Conservation (phyloP, 1,140 invertebrate genomes). For the Pentalonia nigronervosa region DNA sequence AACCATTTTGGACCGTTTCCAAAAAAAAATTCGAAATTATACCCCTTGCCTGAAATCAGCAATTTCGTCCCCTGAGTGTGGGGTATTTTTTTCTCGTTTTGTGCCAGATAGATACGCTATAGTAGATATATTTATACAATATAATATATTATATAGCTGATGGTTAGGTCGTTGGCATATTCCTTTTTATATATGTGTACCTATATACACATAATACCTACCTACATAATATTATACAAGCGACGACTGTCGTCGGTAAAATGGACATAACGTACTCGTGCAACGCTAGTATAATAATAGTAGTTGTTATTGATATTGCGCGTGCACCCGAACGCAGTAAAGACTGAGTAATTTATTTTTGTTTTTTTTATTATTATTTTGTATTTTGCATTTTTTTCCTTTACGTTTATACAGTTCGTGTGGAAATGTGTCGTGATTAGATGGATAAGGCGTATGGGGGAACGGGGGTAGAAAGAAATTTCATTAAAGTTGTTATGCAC, state of each 20-base stretch:
- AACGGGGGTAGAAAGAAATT: not conserved
- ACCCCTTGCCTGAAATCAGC: not conserved
- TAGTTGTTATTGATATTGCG: slow-evolving; percentile 39
- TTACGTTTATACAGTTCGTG: not conserved
- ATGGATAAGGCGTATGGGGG: not conserved
- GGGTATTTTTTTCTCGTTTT: not conserved
- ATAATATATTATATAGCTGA: not conserved
- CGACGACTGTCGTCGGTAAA: not conserved
- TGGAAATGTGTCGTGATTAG: not conserved
- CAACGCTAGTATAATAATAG: not conserved
- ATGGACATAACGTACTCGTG: not conserved
- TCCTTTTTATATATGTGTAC: not conserved
- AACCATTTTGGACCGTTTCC: slow-evolving; percentile 31
- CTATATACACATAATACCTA: not conserved
- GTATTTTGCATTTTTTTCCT: not conserved
- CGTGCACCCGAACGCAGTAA: not conserved
- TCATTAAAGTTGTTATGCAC: slow-evolving; percentile 36
- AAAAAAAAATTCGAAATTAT: slow-evolving; percentile 24
- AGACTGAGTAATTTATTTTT: slow-evolving; percentile 11
- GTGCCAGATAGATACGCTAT: not conserved
- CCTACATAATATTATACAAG: not conserved
- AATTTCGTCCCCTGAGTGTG: not conserved
- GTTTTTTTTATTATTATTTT: not conserved
- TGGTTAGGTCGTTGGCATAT: not conserved
- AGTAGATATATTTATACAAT: not conserved